phyloP scores from a whole-genome alignment of 2,113 vertebrate species.

The Hemicordylus capensis region DNA sequence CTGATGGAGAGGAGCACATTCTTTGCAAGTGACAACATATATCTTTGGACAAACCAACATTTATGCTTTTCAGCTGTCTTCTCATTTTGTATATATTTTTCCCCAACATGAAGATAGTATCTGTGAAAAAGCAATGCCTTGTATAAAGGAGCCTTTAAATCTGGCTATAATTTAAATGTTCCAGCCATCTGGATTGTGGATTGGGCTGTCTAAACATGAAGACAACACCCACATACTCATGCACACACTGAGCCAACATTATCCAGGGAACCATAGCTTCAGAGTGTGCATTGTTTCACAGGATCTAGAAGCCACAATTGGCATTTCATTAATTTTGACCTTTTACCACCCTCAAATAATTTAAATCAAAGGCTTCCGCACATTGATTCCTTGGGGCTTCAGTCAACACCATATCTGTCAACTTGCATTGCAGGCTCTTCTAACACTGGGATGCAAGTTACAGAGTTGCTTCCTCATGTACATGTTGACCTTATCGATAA shows the following conservation, averaged over 20 bases:
- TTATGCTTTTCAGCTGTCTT: background rate
- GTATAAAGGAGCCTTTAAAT: background rate
- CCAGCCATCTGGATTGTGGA: background rate
- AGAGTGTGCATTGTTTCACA: conserved; percentile 55
- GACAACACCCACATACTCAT: conserved; percentile 49
- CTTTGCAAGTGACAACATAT: background rate
- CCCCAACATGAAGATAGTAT: too few relatives aligned
- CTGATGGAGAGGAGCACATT: background rate
- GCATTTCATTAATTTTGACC: conserved; percentile 68
- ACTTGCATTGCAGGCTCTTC: conserved; percentile 40
- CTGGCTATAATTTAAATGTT: background rate
- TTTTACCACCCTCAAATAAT: conserved; percentile 57
- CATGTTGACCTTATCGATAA: conserved; percentile 47
- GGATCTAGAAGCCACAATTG: conserved; percentile 31
- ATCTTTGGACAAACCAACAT: background rate
- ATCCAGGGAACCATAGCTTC: conserved; percentile 42
- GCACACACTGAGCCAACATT: conserved; percentile 40
- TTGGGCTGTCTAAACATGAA: conserved; percentile 43
- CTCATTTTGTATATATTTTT: background rate
- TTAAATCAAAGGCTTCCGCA: conserved; percentile 57
- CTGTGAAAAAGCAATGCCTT: background rate
- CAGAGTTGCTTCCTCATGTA: conserved; percentile 43
- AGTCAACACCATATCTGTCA: conserved; percentile 49
- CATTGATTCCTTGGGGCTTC: conserved; percentile 47
- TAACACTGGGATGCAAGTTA: conserved; percentile 30